These are phyloP conservation scores for Lochmaea capreae DNA, from an alignment of 2,888 invertebrate species.

Conservation along the genomic window DNA sequence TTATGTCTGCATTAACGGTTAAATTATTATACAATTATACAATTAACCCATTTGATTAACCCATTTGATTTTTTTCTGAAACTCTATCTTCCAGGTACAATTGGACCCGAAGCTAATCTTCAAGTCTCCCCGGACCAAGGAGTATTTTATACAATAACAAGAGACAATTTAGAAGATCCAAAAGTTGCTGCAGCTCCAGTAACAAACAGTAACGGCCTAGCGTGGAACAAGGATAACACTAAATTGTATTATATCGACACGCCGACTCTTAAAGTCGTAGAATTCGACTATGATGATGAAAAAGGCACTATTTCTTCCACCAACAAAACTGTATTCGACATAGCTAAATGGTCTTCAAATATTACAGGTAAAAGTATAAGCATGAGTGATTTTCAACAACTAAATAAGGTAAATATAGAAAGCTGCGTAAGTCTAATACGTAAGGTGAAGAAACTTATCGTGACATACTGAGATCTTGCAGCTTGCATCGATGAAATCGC, in stretches of 20 bases:
- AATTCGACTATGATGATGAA: conserved; percentile 76
- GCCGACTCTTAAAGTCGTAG: conserved; percentile 73
- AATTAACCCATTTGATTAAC: too few species aligned
- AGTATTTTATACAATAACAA: conserved; percentile 70
- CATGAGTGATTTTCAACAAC: not conserved
- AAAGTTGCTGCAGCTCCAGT: conserved; percentile 64
- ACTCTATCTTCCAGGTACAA: conserved; percentile 68
- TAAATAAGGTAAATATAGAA: too few species aligned
- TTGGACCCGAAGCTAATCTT: conserved; percentile 69
- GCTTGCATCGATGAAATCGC: too few species aligned
- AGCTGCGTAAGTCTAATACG: too few species aligned
- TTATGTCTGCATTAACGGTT: too few species aligned
- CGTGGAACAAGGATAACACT: conserved; percentile 78
- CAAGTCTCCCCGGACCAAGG: conserved; percentile 67
- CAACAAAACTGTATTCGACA: conserved; percentile 46
- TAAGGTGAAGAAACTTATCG: too few species aligned
- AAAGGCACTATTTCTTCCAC: conserved; percentile 66
- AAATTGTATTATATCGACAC: conserved; percentile 85
- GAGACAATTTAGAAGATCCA: conserved; percentile 57
- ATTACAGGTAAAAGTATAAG: conserved; percentile 31
- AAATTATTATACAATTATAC: too few species aligned
- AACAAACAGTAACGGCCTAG: conserved; percentile 82
- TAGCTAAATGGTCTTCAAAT: conserved; percentile 38
- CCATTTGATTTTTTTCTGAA: not conserved
- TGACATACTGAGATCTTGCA: too few species aligned